Evolutionary conservation across 2,797 vertebrate genomes (phyloP), one percentile per base, ranked within the genome.

Genomic region (Picus viridis): DNA sequence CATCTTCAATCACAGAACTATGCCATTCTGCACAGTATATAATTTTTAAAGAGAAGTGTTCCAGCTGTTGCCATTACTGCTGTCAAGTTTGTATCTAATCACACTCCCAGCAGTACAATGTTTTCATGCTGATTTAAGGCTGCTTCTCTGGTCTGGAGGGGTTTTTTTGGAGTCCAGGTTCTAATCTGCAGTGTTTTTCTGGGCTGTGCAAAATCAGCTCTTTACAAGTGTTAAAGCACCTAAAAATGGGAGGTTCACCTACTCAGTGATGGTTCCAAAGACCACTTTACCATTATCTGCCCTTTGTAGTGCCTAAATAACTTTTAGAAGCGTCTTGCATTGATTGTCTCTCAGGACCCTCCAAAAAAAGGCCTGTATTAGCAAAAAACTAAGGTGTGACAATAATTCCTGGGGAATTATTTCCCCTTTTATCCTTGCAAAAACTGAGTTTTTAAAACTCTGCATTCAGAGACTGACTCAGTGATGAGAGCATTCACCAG

Each of bases 21-120:
- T 24, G 76, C 79, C 32, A 16, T 93, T 92, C 67, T 89, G 67
- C 67, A 39, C 58, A 82, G 57, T 76, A 74, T 92, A 71, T 94
- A 72, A 94, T 94, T 95, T 43, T 95, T 86, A 73, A 93, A 85
- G 10, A 92, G 82, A 83, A 88, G 49, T 49, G n/a, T 93, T 95
- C 90, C 92, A 96, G 92, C 73, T 96, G 89, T 92, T 96, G 57
- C 41, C 34, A 45, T 79, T 89, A 56, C 73, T 85, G 67, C 82
- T 94, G 57, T 78, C 76, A 85, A 77, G 63, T 88, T 91, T 63
- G 36, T 49, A 39, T 83, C 81, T 89, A 74, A 92, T 67, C 72
- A 75, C 9, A 36, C 6, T 73, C 29, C 27, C 47, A 89, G 72
- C 22, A 74, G 23, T 26, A 77, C 29, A 69, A 88, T 73, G 6